phyloP scores from a whole-genome alignment of 2,797 vertebrate species.

The Sylvilagus floridanus region DNA sequence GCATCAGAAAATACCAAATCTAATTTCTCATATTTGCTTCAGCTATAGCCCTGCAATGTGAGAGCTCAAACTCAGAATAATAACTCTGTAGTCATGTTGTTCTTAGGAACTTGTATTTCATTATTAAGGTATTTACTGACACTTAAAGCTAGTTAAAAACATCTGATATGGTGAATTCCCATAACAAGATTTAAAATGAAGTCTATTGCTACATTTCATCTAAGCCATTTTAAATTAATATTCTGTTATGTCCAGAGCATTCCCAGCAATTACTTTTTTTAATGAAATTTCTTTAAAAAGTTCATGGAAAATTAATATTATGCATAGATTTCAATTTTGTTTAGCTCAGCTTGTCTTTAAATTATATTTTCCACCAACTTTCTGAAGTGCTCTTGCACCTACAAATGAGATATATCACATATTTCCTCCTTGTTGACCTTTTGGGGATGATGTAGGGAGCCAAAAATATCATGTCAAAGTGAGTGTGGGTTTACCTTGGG shows the following conservation, averaged over 20 bases:
- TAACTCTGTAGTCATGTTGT: background rate
- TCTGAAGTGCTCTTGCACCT: background rate
- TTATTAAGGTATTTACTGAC: background rate
- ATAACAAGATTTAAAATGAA: background rate
- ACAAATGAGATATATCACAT: background rate
- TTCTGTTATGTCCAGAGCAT: background rate
- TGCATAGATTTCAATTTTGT: too few species aligned
- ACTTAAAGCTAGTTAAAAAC: background rate
- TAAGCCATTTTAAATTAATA: background rate
- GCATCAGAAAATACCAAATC: conserved; percentile 40
- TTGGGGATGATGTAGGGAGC: background rate
- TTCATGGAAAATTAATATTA: too few species aligned
- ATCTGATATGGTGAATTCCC: background rate
- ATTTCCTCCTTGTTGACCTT: background rate
- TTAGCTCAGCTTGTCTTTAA: too few species aligned
- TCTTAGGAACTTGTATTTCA: conserved; percentile 27
- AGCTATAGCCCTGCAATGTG: background rate
- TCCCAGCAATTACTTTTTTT: background rate
- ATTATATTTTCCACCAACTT: too few species aligned
- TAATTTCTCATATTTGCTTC: conserved; percentile 38
- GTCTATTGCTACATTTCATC: conserved; percentile 8
- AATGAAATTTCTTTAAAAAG: too few species aligned
- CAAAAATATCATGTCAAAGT: background rate
- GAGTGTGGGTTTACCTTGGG: background rate
- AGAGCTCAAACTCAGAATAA: conserved; percentile 27